Evolutionary conservation across 2,888 invertebrate species (phyloP), one percentile per base, ranked within the genome.

Genomic region (Bimastos eiseni): DNA sequence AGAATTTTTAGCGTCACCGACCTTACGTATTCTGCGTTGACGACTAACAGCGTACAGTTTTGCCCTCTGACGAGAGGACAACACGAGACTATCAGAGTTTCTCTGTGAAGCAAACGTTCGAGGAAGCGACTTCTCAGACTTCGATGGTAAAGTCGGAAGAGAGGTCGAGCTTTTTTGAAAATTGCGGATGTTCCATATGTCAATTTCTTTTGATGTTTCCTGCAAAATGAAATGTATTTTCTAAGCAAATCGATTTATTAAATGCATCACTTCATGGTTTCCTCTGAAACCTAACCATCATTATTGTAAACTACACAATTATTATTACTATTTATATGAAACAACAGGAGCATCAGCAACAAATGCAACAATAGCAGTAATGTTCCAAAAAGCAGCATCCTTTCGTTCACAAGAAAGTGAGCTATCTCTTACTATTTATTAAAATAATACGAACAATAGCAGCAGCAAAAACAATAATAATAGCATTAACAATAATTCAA

Each of bases 191-290:
- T 86, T 86, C 34, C 15, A 5, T 37, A 86, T 6, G 86, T 86
- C 86, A 86, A 37, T 86, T 86, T 86, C 86, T 86, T 86, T 86
- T 17, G 86, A 86, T 86, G 24, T 34, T 34, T 86, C 86, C 86
- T 86, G 34, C 19, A 34, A 86, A 86, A 70, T 70, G 11, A 70
- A 30, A 70, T 4, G 55, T 19, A 70, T 70, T 30, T 70, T 30
- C 55, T 30, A 55, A 55, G 70, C 70, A 49, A 49, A 49, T 49
- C 3, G 21, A 24, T 24, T 49, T 24, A 2, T 70, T 70, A 70
- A 70, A 49, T 5, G 70, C 17, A 70, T 70, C 70, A n/a, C 8
- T n/a, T 70, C 70, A 70, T n/a, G n/a, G 17, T 3, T 1, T 13
- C n/a, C 70, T 70, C 11, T 70, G 8, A 70, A 70, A n/a, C 70